Evolutionary conservation across 2,888 invertebrate species (phyloP), one percentile per base, ranked within the genome.

Genomic region (Scrobipalpa atriplicella): DNA sequence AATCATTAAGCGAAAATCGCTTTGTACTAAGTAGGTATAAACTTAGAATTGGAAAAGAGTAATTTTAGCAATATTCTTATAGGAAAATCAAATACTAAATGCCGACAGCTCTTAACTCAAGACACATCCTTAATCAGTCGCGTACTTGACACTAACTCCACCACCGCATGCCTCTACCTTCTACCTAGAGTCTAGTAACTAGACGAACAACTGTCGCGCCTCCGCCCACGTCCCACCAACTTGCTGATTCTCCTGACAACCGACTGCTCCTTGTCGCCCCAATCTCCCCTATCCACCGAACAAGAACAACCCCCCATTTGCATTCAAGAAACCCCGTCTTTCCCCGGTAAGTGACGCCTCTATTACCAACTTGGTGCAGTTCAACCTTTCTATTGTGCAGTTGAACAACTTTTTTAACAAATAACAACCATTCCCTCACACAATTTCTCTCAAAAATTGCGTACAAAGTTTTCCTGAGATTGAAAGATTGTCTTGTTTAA

Each of bases 251-350:
- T n/a, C 47, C 1, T 3, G 47, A 62, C 62, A 36, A 36, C 21
- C 8, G 43, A 62, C 62, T 62, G 62, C 47, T 62, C 62, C 62
- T 19, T 62, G 62, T 62, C 62, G n/a, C 62, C 47, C 29, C 62
- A 62, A 62, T 51, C 21, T 13, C 29, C 41, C 47, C 13, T 47
- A 47, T 19, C 19, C 19, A 41, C 47, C 10, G 62, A 21, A 43
- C 38, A 16, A 11, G n/a, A n/a, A n/a, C n/a, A n/a, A n/a, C n/a
- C 47, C 47, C 47, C 29, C 19, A 62, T 43, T 62, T 62, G 47
- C 62, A 43, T 43, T 29, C 29, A 58, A 54, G 54, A 21, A 54
- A 10, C 54, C 9, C 21, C 21, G 54, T 11, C 11, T 10, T 54
- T 11, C 54, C 47, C 47, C 47, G 47, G 47, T 47, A n/a, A 47